Evolutionary conservation across 2,797 vertebrate genomes (phyloP).

Genomic region (Momotus momota): DNA sequence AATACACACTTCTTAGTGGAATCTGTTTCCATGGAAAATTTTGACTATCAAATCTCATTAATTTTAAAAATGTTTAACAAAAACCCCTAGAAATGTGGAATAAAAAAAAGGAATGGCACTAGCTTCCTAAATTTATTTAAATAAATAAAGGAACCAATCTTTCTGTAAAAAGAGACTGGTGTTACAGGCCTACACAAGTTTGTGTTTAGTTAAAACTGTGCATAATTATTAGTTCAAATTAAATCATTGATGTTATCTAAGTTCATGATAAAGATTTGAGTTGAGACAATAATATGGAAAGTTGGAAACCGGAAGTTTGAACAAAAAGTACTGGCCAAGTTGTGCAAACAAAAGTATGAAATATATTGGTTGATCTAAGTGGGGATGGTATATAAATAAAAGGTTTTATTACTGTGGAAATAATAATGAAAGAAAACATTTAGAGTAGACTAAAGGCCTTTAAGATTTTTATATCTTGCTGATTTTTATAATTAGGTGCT

Average conservation of each 20-base stretch:
- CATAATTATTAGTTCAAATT: not conserved
- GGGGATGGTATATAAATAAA: not conserved
- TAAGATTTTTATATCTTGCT: not conserved
- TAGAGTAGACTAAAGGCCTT: not conserved
- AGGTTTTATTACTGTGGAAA: not conserved
- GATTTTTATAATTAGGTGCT: not conserved
- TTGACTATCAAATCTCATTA: not conserved
- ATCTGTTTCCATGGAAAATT: not conserved
- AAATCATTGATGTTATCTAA: not conserved
- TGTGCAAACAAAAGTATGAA: not conserved
- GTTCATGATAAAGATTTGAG: not conserved
- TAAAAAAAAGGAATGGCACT: not conserved
- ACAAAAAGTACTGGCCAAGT: not conserved
- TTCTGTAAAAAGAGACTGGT: accelerated
- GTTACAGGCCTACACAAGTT: not conserved
- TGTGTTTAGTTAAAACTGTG: not conserved
- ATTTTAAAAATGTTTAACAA: not conserved
- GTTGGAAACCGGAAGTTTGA: not conserved
- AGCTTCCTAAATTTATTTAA: not conserved
- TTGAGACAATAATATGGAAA: not conserved
- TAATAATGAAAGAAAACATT: not conserved
- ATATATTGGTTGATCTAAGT: not conserved
- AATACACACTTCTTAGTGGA: not conserved
- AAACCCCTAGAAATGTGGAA: not conserved
- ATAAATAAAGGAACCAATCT: not conserved